phyloP scores from a whole-genome alignment of 2,888 invertebrate genomes.

The Platerodrilus igneus region DNA sequence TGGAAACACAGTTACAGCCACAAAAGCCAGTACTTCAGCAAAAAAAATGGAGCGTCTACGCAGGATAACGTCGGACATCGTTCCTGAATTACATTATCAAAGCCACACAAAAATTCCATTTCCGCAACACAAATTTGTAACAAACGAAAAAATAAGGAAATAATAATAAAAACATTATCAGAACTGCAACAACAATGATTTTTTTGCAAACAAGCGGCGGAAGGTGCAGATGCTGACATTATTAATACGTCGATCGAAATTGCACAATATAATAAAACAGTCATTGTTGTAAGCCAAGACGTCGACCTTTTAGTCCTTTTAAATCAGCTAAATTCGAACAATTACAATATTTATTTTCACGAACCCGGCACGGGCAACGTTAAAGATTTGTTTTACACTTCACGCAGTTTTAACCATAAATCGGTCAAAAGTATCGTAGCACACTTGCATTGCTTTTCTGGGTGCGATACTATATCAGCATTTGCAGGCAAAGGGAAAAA shows the following conservation, averaged over 20 bases:
- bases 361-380: slow-evolving; percentile 17
- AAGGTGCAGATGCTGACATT: slow-evolving; percentile 31
- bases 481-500: slow-evolving; percentile 22
- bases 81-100: slow-evolving; percentile 18
- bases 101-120: slow-evolving; percentile 29
- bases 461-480: slow-evolving; percentile 25
- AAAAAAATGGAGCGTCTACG: slow-evolving; percentile 26
- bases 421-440: slow-evolving; percentile 20
- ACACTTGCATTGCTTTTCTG: slow-evolving; percentile 22
- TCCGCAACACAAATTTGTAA: slow-evolving; percentile 31
- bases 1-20: slow-evolving; percentile 16
- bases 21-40: slow-evolving; percentile 26
- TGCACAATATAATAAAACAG: slow-evolving; percentile 27
- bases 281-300: slow-evolving; percentile 32
- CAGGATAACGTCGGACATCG: slow-evolving; percentile 25
- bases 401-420: slow-evolving; percentile 25
- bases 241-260: slow-evolving; percentile 29
- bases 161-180: slow-evolving; percentile 29
- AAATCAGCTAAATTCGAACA: slow-evolving; percentile 25
- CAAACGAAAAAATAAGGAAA: slow-evolving; percentile 31
- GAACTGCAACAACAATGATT: slow-evolving; percentile 22
- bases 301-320: slow-evolving; percentile 33
- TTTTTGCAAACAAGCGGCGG: slow-evolving; percentile 29
- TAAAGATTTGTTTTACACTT: slow-evolving; percentile 18
- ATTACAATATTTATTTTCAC: slow-evolving; percentile 16